Percentiles rank a stretch among this genome's conserved stretches.
Conservation (phyloP, 2,113 vertebrate species). For the Malurus alboscapulatus region DNA sequence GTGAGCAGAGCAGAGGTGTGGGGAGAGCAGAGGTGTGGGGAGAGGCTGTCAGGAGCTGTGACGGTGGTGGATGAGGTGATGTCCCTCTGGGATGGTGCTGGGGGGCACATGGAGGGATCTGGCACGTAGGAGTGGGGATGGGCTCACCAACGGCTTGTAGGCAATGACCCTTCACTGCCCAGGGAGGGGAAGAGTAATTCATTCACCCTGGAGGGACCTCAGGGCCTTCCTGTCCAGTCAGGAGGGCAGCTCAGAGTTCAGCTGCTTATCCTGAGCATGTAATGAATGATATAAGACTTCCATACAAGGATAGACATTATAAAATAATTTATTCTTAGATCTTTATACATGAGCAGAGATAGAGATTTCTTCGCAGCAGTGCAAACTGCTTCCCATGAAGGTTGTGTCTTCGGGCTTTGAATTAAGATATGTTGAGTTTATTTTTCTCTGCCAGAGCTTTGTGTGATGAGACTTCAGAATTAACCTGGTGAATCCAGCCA, state of each 20-base stretch:
- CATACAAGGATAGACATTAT: background rate
- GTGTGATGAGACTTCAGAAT: background rate
- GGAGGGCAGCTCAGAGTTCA: background rate
- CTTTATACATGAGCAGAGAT: background rate
- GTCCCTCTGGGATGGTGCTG: background rate
- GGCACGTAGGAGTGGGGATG: background rate
- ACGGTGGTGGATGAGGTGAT: background rate
- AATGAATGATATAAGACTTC: background rate
- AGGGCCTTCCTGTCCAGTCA: background rate
- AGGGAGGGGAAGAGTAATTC: background rate
- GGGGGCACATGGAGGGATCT: background rate
- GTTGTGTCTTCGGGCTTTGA: background rate
- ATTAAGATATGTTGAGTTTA: constrained; percentile 4
- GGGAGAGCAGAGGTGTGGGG: background rate
- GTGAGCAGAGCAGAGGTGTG: background rate
- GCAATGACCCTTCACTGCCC: background rate
- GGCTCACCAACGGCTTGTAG: rapidly evolving
- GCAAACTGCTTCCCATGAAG: background rate
- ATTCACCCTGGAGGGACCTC: background rate
- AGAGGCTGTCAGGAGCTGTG: background rate
- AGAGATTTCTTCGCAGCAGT: constrained; percentile 6
- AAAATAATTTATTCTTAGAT: constrained; percentile 5
- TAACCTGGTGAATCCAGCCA: background rate
- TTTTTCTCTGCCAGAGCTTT: constrained; percentile 5
- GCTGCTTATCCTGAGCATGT: background rate